A percentile compares a stretch with the other conserved stretches of the same genome.
phyloP scores from a whole-genome alignment of 2,113 vertebrate species.

The Capra hircus region DNA sequence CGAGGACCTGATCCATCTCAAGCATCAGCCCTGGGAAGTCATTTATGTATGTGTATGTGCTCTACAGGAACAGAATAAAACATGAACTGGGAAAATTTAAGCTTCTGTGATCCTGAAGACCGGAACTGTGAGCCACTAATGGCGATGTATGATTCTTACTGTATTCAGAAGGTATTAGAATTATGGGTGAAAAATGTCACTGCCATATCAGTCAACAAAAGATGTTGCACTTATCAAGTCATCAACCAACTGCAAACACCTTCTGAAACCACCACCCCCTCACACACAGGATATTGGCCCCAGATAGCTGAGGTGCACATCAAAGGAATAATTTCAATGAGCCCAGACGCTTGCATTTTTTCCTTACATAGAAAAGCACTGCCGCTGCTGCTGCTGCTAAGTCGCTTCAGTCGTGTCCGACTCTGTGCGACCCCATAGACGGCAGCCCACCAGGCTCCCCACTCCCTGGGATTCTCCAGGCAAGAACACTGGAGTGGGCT shows the following conservation, averaged over 20 bases:
- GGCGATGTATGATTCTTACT: background rate
- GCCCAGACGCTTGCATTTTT: background rate
- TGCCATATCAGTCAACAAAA: background rate
- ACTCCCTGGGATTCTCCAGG: background rate
- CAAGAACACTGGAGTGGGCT: background rate
- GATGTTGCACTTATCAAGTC: background rate
- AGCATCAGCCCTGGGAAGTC: background rate
- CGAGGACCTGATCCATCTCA: background rate
- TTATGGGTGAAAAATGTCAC: background rate
- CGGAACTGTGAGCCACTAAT: background rate
- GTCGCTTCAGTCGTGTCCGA: rapidly evolving
- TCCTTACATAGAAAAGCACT: background rate
- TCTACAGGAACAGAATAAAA: background rate
- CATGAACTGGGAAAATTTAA: background rate
- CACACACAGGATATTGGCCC: too few relatives aligned
- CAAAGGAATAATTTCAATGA: background rate
- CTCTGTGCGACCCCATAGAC: background rate
- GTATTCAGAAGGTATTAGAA: background rate
- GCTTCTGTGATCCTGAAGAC: background rate
- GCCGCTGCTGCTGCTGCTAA: too few relatives aligned
- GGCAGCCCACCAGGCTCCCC: background rate
- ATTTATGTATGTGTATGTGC: too few relatives aligned
- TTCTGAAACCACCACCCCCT: rapidly evolving
- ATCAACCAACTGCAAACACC: background rate
- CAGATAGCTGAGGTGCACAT: background rate